Base-by-base conservation (phyloP, 2,797 vertebrate species). In the Pseudochirops cupreus region DNA sequence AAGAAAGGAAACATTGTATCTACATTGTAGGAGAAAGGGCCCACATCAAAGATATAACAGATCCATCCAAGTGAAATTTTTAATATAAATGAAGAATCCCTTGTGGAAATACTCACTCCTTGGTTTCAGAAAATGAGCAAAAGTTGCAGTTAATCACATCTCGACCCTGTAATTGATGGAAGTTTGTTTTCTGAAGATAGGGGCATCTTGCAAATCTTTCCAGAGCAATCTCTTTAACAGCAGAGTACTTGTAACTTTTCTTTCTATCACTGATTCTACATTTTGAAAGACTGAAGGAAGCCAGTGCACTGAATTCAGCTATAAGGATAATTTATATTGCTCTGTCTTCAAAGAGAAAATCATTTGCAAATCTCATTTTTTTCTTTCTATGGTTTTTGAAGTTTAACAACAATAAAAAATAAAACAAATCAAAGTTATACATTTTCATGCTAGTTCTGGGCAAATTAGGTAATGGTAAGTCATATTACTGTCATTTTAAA, bases 321-420 rank as follows among this genome's bases (percentile, higher is more conserved):
- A 54, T 56, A 1, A 93, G 24, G 33, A 67, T 59, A 59, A 82
- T 9, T 56, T 94, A 59, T 46, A 28, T 87, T 31, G 0, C 14
- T 54, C 21, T 93, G 82, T 95, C 56, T 46, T 97, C 7, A 93
- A 96, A 95, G 56, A 12, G 29, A 95, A 54, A 95, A 93, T 67
- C 14, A 62, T 91, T 4, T 52, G 4, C 3, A 2, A 62, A 58
- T 87, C 18, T 91, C 4, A 5, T 52, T 92, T 82, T 74, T 87
- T 67, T 18, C 67, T 46, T 39, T 82, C 18, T 18, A 24, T 21
- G 6, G 9, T 21, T 82, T 62, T 33, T 62, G 31, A 62, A 33
- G 4, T 58, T 58, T 58, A 58, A 58, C 28, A 29, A 58, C 21
- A 57, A 57, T 4, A 58, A 56, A 56, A 21, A 56, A 26, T 2